Evolutionary conservation across 2,888 invertebrate genomes (phyloP), one percentile per base, ranked within the genome.

Genomic region (Archips crataeganus): DNA sequence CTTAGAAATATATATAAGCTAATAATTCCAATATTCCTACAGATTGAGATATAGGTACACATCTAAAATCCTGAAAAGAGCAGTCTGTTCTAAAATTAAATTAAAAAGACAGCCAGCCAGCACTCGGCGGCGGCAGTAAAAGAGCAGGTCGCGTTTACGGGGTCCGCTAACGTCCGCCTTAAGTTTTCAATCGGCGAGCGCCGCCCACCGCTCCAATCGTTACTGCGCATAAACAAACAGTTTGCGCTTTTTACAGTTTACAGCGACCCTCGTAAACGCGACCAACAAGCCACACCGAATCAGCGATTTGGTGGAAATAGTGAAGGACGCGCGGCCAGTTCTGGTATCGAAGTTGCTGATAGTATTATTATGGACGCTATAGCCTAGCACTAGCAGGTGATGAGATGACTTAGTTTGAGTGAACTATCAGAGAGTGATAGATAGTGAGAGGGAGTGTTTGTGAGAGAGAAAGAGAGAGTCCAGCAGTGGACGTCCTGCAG

Each of bases 191-290:
- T 85, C 82, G 77, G 71, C 62, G 64, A 69, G 74, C 79, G 81
- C 84, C 84, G 83, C 85, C 85, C 87, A 83, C 84, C 83, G 83
- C 79, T 81, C 80, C 82, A 82, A 80, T 82, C 82, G 83, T 81
- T 81, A 82, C 82, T 83, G 86, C 87, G 90, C 91, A 91, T 93
- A 93, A 93, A 93, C 92, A 93, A 93, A 92, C 91, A 88, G 89
- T 93, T 93, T 89, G 89, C 89, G 87, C 89, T 91, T 92, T 92
- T 92, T 92, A 90, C 90, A 90, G 82, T 91, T 91, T 89, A 91
- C 91, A 92, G 90, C 90, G 87, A 87, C 89, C 89, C 87, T 90
- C 93, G 91, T 93, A 93, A 94, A 93, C 86, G 88, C 82, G 87
- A 87, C 85, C 87, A 83, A 89, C 92, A 89, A 85, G 90, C 86